Evolutionary conservation across 1,140 invertebrate species (phyloP), one percentile per base, ranked within the genome.

Genomic region (Panulirus ornatus): DNA sequence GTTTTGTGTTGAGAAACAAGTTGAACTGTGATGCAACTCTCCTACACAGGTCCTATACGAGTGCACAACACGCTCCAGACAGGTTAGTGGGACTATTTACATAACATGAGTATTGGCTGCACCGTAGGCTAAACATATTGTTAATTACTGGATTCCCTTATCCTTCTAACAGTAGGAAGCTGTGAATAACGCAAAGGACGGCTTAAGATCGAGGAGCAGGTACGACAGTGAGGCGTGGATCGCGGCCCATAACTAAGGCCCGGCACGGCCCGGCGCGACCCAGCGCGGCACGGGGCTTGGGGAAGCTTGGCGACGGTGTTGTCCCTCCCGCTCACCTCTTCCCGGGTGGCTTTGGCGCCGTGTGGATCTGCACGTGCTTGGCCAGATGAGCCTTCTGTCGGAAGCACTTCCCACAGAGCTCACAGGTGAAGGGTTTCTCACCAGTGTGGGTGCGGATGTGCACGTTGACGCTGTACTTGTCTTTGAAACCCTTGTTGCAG

Each of bases 321-420:
- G 36, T 6, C 88, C 66, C n/a, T 8, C 14, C 30, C 82, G 36
- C 83, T 92, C 86, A 92, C 90, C 91, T 90, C 71, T 92, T 92
- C 36, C 91, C 91, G 8, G 92, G 89, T 11, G 92, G 92, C 36
- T 92, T 92, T 36, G 89, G 91, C 11, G 96, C 96, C 88, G 97
- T 96, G 94, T 99, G 98, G 30, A 98, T 99, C 94, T 99, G 97
- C 94, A 99, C 98, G 94, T 99, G 98, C 94, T 99, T 99, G 84
- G 98, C 98, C 82, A 99, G 95, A 93, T 99, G 98, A 0, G 98
- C 98, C 94, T 99, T 99, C 94, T 99, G 98, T 27, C 98, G 95
- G 94, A 98, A 98, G 92, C 97, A 97, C 93, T 98, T 98, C 73
- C 97, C 97, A 92, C 97, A 98, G 27, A 98, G 94, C 14, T 96